A percentile compares a stretch with the other conserved stretches of the same genome.
Evolutionary conservation across 2,797 vertebrate species (phyloP).

Genomic region (Botia almorhae): DNA sequence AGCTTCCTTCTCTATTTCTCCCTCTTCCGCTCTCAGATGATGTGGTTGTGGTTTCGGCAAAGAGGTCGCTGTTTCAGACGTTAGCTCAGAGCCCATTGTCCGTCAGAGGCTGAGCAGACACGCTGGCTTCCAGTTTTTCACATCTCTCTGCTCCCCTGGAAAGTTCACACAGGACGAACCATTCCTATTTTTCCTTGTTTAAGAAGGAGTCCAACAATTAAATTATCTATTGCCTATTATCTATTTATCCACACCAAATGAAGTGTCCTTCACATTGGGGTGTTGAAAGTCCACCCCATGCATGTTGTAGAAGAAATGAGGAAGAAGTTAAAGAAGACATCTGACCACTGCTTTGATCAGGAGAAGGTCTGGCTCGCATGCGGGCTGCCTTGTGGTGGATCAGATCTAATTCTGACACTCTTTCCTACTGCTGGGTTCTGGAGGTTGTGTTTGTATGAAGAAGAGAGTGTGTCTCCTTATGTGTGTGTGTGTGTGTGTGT

Average conservation of each 20-base stretch:
- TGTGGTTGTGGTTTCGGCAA: conserved; percentile 56
- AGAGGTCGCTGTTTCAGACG: conserved; percentile 41
- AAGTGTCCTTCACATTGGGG: conserved; percentile 15
- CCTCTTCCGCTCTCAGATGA: conserved; percentile 59
- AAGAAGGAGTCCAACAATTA: background rate
- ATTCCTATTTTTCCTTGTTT: conserved; percentile 8
- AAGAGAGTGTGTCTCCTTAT: conserved; percentile 32
- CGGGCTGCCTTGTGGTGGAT: conserved; percentile 46
- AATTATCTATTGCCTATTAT: background rate
- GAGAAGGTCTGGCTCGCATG: conserved; percentile 32
- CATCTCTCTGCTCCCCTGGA: conserved; percentile 25
- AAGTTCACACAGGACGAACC: background rate
- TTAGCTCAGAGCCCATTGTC: conserved; percentile 56
- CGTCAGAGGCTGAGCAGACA: conserved; percentile 43
- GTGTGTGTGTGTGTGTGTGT: too few species aligned
- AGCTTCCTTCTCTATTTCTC: conserved; percentile 38
- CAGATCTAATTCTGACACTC: conserved; percentile 56
- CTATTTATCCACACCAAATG: conserved; percentile 17
- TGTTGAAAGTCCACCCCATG: conserved; percentile 7
- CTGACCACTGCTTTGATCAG: conserved; percentile 48
- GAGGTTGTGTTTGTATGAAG: conserved; percentile 38
- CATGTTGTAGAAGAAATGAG: conserved; percentile 6
- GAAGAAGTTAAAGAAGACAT: conserved; percentile 3
- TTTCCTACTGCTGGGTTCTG: conserved; percentile 25
- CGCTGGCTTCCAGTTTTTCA: conserved; percentile 65